Evolutionary conservation across 2,888 invertebrate species (phyloP), one percentile per base, ranked within the genome.

Genomic region (Cheiracanthium punctorium): DNA sequence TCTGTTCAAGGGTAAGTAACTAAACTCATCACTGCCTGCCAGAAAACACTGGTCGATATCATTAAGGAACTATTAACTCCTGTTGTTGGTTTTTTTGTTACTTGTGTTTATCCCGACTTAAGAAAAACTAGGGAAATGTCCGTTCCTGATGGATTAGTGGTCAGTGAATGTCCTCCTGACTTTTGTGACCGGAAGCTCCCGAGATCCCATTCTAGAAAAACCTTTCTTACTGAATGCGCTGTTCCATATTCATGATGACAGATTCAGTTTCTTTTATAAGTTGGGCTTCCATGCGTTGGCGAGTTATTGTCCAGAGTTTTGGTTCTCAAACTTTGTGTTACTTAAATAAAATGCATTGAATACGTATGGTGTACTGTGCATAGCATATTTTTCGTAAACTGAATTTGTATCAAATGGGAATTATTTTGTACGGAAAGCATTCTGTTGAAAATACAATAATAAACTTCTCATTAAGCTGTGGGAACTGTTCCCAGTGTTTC

Each of bases 41-140:
- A 65, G n/a, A 33, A 20, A 17, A 58, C 4, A 10, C 20, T 1
- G 17, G 24, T 30, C 14, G 58, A n/a, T 37, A 84, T 84, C 84
- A 79, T 84, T 79, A 84, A 79, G 79, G 79, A 79, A 84, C 84
- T 69, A 84, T 84, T 84, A 84, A 84, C 71, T 58, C 33, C 37
- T 8, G 14, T 32, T 69, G 48, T 20, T 43, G 32, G 43, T 75
- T 17, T 82, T 84, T 69, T 24, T 58, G 24, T 64, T n/a, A 75
- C 52, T 67, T 72, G 64, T 72, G n/a, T 72, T 75, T 41, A 67
- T 69, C 20, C 29, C 14, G 72, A 80, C 37, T 74, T 41, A 65
- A 41, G 43, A 33, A 64, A 77, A 74, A 30, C 79, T 7, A 79
- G 79, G 79, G 73, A 79, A 67, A 69, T 58, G 75, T 41, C 70